phyloP scores from a whole-genome alignment of 2,113 vertebrate species.

The Prochilodus magdalenae region DNA sequence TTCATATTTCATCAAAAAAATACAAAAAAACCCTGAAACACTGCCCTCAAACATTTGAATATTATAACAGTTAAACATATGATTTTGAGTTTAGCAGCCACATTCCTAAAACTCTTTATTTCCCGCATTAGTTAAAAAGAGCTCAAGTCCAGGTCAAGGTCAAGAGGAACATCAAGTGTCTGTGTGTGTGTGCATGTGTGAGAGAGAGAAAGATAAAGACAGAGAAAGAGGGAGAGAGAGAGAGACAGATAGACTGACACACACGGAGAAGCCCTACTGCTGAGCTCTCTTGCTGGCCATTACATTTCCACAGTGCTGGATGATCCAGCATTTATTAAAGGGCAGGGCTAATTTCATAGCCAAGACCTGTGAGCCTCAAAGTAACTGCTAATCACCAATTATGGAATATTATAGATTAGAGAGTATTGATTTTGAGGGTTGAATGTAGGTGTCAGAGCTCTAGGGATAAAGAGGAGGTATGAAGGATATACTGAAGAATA shows the following conservation, averaged over 20 bases:
- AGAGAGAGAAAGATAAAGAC: neutral
- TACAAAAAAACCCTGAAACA: too few relatives aligned
- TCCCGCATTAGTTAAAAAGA: slow-evolving; percentile 70
- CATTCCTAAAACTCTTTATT: slow-evolving; percentile 2
- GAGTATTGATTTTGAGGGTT: slow-evolving; percentile 71
- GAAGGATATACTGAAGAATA: slow-evolving; percentile 40
- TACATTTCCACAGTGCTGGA: slow-evolving; percentile 56
- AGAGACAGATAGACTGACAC: slow-evolving; percentile 23
- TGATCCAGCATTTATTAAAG: slow-evolving; percentile 74
- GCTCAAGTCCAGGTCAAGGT: slow-evolving; percentile 74
- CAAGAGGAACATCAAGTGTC: slow-evolving; percentile 50
- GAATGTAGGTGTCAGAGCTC: slow-evolving; percentile 46
- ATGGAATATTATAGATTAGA: slow-evolving; percentile 74
- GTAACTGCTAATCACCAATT: slow-evolving; percentile 76
- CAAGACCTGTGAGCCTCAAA: slow-evolving; percentile 74
- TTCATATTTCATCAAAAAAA: too few relatives aligned
- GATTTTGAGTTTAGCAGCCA: neutral
- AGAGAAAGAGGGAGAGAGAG: neutral
- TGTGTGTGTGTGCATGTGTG: neutral
- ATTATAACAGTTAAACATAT: too few relatives aligned
- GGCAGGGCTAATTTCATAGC: slow-evolving; percentile 67
- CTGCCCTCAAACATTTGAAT: too few relatives aligned
- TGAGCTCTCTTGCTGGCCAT: slow-evolving; percentile 65
- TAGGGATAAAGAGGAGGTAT: slow-evolving; percentile 43
- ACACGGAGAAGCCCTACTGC: slow-evolving; percentile 57